Base-by-base conservation (phyloP, 2,797 vertebrate genomes). In the Aulostomus chinensis region DNA sequence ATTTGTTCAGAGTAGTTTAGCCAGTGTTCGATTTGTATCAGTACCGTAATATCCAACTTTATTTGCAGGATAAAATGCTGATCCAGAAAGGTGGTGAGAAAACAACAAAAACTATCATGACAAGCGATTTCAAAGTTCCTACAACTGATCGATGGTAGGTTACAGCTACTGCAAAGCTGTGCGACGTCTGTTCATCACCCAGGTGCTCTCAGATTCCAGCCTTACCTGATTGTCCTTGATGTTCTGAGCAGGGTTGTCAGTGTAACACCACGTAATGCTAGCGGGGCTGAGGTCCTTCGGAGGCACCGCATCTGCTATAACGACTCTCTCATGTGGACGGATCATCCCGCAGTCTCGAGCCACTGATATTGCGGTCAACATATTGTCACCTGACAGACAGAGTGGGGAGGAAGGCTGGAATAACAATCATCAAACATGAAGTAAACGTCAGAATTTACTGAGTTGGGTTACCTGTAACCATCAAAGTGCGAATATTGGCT, bases 261-360 rank as follows among this genome's bases (percentile, higher is more conserved):
- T 91, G 83, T 98, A 95, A 53, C 88, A 91, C 97, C 97, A 99
- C 20, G 91, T 94, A 83, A 99, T 96, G 28, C 88, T 91, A 37
- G 97, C 96, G 15, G 93, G 89, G 53, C 92, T 92, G 25, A 91
- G 90, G 42, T 98, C 95, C 84, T 92, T 96, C 8, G 96, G 95
- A 68, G 94, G 92, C 58, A 88, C 83, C 42, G 95, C 96, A 37
- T 99, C 97, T 2, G 93, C 97, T 73, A 97, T 92, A 54, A 99
- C 97, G 71, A 99, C 93, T 76, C 87, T 91, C 81, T 98, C 95
- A 18, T 92, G 90, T 48, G 93, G 88, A 54, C 84, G 89, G 79
- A 99, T 90, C 97, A 99, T 98, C 55, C 95, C 94, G 64, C 95
- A 99, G 83, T 98, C 94, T 79, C 95, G 91, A 51, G 96, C 96